Percentiles rank a stretch among this genome's conserved stretches.
These are phyloP conservation scores for Dromas ardeola DNA, from an alignment of 2,113 vertebrate genomes.

Conservation along the genomic window DNA sequence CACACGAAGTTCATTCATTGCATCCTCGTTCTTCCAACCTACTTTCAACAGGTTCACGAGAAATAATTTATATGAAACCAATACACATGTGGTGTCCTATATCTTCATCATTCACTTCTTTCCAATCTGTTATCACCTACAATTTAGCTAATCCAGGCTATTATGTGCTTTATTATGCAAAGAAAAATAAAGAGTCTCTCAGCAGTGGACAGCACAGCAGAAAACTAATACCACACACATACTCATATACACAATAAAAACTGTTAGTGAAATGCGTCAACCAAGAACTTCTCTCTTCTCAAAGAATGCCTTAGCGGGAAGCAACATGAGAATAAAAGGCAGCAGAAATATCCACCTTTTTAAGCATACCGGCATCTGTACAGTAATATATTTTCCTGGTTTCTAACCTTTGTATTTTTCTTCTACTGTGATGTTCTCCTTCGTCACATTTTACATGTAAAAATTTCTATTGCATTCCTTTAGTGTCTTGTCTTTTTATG, in stretches of 20 bases:
- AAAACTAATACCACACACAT: conserved; percentile 80
- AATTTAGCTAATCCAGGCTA: conserved; percentile 87
- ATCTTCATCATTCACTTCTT: conserved; percentile 81
- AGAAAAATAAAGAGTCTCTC: conserved; percentile 80
- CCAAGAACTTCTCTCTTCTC: not conserved
- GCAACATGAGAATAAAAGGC: not conserved
- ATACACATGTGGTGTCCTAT: conserved; percentile 85
- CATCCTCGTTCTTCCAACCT: conserved; percentile 56
- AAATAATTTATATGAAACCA: conserved; percentile 91
- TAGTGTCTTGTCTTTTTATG: not conserved
- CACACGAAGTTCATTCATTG: conserved; percentile 52
- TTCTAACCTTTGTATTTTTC: not conserved
- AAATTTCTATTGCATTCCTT: not conserved
- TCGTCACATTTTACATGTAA: not conserved
- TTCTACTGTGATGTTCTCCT: not conserved
- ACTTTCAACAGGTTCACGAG: conserved; percentile 76
- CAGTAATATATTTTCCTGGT: not conserved
- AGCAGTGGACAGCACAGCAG: conserved; percentile 65
- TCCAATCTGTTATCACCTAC: conserved; percentile 89
- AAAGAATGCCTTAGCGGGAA: not conserved
- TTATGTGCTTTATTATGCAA: conserved; percentile 85
- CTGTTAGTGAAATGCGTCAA: conserved; percentile 51
- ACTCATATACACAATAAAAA: conserved; percentile 58
- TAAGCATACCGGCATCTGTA: not conserved
- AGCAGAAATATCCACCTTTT: not conserved